These are phyloP conservation scores for Cryptomyrus ogoouensis DNA, from an alignment of 2,113 vertebrate species.

Conservation along the genomic window DNA sequence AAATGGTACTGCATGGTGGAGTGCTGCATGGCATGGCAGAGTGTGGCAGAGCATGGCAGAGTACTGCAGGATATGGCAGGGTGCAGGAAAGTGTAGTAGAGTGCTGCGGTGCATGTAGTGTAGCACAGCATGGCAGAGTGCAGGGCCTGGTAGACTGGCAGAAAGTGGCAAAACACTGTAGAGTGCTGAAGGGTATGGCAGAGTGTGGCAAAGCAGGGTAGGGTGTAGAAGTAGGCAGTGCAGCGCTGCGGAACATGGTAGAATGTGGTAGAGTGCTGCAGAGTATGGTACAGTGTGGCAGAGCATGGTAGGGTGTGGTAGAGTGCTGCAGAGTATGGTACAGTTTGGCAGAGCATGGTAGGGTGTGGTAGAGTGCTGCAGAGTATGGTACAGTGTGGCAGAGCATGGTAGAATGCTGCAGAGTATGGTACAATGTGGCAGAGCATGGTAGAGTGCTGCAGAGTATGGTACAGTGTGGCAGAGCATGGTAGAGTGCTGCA, in stretches of 20 bases:
- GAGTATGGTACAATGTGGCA: no score
- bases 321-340: background rate
- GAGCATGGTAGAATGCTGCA: background rate
- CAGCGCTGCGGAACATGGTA: background rate
- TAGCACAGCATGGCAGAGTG: background rate
- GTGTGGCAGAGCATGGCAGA: background rate
- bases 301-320: background rate
- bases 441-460: background rate
- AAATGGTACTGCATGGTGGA: background rate
- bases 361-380: background rate
- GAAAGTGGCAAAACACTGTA: background rate
- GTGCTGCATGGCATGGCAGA: background rate
- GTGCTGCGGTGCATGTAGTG: background rate
- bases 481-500: background rate
- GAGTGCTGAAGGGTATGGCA: background rate
- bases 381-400: background rate
- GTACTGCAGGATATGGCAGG: background rate
- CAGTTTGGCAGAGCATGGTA: background rate
- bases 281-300: background rate
- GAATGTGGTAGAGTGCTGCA: background rate
- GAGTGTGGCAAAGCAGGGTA: background rate
- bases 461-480: background rate
- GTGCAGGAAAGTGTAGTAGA: background rate
- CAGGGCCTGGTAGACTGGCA: background rate
- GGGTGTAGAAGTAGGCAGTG: background rate